These are phyloP conservation scores for Drosophila birchii DNA, from an alignment of 2,888 invertebrate genomes.

Conservation along the genomic window DNA sequence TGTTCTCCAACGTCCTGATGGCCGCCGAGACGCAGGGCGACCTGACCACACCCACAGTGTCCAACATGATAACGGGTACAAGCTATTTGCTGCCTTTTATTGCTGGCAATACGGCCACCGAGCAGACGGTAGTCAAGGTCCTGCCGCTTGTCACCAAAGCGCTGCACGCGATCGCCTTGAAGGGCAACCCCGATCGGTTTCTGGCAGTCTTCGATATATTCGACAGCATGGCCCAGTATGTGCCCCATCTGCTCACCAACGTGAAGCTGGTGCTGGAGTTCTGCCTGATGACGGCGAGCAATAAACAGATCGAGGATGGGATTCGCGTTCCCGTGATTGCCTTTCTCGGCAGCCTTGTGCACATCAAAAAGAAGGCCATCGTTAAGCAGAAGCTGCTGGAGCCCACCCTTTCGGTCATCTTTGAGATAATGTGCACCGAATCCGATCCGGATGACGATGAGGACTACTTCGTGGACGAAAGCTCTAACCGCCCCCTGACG, in stretches of 20 bases:
- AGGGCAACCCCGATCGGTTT: constrained; percentile 86
- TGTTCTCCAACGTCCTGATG: constrained; percentile 84
- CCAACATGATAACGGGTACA: constrained; percentile 86
- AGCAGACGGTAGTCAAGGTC: constrained; percentile 86
- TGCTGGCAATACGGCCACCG: constrained; percentile 86
- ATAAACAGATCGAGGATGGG: constrained; percentile 86
- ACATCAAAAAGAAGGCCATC: constrained; percentile 89
- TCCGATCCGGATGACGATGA: constrained; percentile 86
- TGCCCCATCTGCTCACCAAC: constrained; percentile 86
- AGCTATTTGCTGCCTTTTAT: constrained; percentile 88
- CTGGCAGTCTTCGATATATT: constrained; percentile 82
- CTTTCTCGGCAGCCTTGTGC: constrained; percentile 88
- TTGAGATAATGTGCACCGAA: constrained; percentile 88
- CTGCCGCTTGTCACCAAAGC: constrained; percentile 88
- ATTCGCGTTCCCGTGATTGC: constrained; percentile 89
- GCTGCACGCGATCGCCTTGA: constrained; percentile 86
- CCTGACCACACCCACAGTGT: constrained; percentile 83
- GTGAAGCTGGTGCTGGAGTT: constrained; percentile 88
- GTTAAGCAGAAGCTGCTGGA: constrained; percentile 90
- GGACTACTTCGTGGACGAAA: constrained; percentile 88
- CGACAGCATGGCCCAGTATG: constrained; percentile 83
- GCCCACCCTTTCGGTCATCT: constrained; percentile 88
- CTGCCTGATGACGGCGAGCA: constrained; percentile 88
- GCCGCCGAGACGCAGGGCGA: constrained; percentile 81
- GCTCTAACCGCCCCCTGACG: constrained; percentile 88